phyloP scores from a whole-genome alignment of 2,113 vertebrate genomes.

The Galemys pyrenaicus region DNA sequence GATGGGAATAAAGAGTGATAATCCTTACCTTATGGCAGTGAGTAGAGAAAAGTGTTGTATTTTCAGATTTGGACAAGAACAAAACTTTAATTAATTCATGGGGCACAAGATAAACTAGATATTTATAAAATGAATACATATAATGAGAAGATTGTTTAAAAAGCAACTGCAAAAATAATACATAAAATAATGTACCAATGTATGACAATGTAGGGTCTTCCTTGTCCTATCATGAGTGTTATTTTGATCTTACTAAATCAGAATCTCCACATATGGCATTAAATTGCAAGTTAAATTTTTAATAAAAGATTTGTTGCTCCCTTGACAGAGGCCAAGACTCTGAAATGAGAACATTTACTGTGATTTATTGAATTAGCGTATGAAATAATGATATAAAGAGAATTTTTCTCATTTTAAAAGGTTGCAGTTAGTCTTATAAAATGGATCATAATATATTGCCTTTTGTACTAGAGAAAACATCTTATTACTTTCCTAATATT shows the following conservation, averaged over 20 bases:
- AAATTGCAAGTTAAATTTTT: conserved; percentile 22
- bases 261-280: neutral
- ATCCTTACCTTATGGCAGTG: neutral
- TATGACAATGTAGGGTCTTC: neutral
- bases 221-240: neutral
- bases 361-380: conserved; percentile 21
- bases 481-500: conserved; percentile 22
- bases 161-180: neutral
- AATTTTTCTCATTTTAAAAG: conserved; percentile 43
- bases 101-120: neutral
- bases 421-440: neutral
- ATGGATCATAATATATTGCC: neutral
- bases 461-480: conserved; percentile 28
- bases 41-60: neutral
- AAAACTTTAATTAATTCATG: neutral
- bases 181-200: neutral
- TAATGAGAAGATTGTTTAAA: neutral
- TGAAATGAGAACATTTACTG: conserved; percentile 34
- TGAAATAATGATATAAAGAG: neutral
- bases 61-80: neutral
- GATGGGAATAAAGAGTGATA: neutral
- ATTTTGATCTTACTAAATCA: neutral
- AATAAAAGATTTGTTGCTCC: neutral
- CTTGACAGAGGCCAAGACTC: neutral
- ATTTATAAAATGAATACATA: conserved; percentile 16